A percentile compares a stretch with the other conserved stretches of the same genome.
Conservation (phyloP, 35 echinoderm and acorn worm genomes). For the Lytechinus variegatus region DNA sequence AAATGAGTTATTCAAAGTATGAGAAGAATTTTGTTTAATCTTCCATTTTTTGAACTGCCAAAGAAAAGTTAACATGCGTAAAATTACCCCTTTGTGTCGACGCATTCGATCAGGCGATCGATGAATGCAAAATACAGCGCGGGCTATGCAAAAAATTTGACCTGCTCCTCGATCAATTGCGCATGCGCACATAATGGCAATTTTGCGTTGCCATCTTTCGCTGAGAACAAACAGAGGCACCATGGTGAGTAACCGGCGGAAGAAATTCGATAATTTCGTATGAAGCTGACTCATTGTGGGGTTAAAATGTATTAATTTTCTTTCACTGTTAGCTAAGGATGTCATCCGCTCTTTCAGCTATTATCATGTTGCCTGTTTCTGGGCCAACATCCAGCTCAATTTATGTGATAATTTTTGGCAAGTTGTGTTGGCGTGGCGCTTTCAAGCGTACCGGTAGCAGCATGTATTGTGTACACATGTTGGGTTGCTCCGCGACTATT, state of each 20-base stretch:
- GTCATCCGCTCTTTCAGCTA: not conserved
- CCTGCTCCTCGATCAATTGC: not conserved
- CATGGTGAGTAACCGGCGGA: conserved; percentile 46
- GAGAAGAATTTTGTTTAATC: not conserved
- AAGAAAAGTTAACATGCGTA: not conserved
- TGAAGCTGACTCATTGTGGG: conserved; percentile 24
- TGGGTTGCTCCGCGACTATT: not conserved
- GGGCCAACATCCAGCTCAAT: not conserved
- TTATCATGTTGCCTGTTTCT: not conserved
- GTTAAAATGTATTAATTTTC: conserved; percentile 40
- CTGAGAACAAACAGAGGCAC: conserved; percentile 51
- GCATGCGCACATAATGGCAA: not conserved
- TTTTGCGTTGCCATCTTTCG: conserved; percentile 49
- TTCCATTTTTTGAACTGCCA: not conserved
- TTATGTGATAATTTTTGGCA: not conserved
- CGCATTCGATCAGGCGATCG: not conserved
- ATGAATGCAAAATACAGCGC: conserved; percentile 24
- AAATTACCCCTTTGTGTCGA: not conserved
- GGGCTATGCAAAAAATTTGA: conserved; percentile 45
- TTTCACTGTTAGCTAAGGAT: not conserved
- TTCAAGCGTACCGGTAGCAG: not conserved
- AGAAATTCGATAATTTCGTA: conserved; percentile 36
- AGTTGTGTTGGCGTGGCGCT: conserved; percentile 45
- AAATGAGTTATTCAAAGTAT: not conserved
- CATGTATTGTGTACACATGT: not conserved